Evolutionary conservation across 2,113 vertebrate species (phyloP).

Genomic region (Emydura subglobosa): DNA sequence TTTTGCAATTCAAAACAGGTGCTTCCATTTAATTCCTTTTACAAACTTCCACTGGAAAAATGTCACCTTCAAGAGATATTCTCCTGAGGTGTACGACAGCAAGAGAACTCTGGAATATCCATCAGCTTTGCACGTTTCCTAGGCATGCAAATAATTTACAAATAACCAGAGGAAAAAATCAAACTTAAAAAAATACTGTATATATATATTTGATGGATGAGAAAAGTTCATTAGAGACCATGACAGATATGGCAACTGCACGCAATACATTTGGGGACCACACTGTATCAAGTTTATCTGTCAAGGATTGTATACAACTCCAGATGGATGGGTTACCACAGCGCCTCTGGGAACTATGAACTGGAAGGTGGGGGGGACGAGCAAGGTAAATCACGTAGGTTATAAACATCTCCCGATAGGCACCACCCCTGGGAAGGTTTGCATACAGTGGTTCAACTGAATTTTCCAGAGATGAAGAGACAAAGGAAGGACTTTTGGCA

Average conservation of each 20-base stretch:
- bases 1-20: slow-evolving; percentile 27
- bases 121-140: neutral
- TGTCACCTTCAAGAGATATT: neutral
- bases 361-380: neutral
- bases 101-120: neutral
- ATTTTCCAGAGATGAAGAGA: neutral
- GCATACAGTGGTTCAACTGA: neutral
- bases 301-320: neutral
- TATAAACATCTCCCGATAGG: neutral
- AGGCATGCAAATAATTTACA: slow-evolving; percentile 34
- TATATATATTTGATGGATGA: neutral
- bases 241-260: neutral
- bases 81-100: neutral
- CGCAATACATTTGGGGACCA: neutral
- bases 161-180: slow-evolving; percentile 12
- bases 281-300: neutral
- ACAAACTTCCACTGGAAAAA: slow-evolving; percentile 16
- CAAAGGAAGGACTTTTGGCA: neutral
- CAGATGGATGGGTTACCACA: neutral
- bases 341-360: neutral
- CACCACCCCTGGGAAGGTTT: neutral
- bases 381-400: neutral
- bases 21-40: slow-evolving; percentile 42
- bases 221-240: slow-evolving; percentile 4
- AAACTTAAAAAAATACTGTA: neutral